Evolutionary conservation across 2,888 invertebrate genomes (phyloP).

Genomic region (Nephrotoma guestfalica): DNA sequence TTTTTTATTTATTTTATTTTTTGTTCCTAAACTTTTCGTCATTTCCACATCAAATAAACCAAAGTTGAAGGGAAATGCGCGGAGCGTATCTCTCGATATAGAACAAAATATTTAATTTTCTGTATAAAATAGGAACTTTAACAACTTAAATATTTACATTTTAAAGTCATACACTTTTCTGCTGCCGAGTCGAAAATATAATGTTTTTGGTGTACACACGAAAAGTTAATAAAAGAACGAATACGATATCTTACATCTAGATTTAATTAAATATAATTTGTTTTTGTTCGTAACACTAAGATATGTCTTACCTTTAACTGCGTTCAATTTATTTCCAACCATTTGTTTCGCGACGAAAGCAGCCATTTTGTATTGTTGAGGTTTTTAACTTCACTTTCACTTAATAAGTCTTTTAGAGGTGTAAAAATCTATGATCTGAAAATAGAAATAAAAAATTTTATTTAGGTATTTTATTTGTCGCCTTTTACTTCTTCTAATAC

Average conservation of each 20-base stretch:
- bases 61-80: neutral
- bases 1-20: neutral
- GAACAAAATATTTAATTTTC: neutral
- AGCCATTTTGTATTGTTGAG: conserved; percentile 57
- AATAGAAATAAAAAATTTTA: neutral
- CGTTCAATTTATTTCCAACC: conserved; percentile 96
- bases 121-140: neutral
- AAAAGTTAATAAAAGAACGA: neutral
- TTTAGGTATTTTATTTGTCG: neutral
- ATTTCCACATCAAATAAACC: neutral
- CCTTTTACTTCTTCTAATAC: neutral
- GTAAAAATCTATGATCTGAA: neutral
- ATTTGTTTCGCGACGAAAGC: conserved; percentile 98
- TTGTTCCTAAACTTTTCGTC: neutral
- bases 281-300: neutral
- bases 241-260: neutral
- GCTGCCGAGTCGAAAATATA: neutral
- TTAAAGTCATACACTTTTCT: neutral
- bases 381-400: conserved; percentile 8
- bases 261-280: neutral
- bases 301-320: conserved; percentile 78
- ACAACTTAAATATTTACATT: neutral
- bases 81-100: neutral
- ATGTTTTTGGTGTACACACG: neutral
- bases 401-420: neutral